A percentile compares a stretch with the other conserved stretches of the same genome.
These are phyloP conservation scores for Alethe diademata DNA, from an alignment of 2,113 vertebrate genomes.

Conservation along the genomic window DNA sequence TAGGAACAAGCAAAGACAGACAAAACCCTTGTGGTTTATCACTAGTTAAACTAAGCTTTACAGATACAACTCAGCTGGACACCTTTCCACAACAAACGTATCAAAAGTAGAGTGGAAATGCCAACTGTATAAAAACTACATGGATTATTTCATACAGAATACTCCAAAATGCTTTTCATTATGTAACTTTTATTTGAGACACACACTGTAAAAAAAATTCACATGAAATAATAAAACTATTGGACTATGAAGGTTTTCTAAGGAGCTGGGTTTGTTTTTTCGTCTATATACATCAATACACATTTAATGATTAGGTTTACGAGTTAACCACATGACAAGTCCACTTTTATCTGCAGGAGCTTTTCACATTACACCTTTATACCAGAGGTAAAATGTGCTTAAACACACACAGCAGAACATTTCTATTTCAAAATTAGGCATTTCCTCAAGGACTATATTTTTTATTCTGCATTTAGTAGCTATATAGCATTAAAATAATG, in stretches of 20 bases:
- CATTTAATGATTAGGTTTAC: conserved; percentile 71
- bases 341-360: conserved; percentile 65
- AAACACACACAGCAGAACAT: conserved; percentile 62
- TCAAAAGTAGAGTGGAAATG: background rate
- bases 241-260: conserved; percentile 9
- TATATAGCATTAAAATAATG: conserved; percentile 66
- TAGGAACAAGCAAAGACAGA: background rate
- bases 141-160: conserved; percentile 62
- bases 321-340: conserved; percentile 71
- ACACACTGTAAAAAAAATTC: conserved; percentile 79
- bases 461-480: conserved; percentile 59
- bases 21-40: background rate
- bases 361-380: conserved; percentile 62
- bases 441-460: conserved; percentile 52
- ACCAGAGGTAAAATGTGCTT: conserved; percentile 66
- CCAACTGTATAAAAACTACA: background rate
- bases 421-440: conserved; percentile 60
- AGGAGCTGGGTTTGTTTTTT: conserved; percentile 25
- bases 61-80: background rate
- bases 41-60: background rate
- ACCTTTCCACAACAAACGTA: background rate
- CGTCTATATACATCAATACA: conserved; percentile 77
- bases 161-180: conserved; percentile 63
- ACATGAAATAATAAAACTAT: conserved; percentile 77
- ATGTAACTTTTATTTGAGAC: conserved; percentile 84